These are phyloP conservation scores for Pemphredon lugubris DNA, from an alignment of 2,888 invertebrate genomes.

Conservation along the genomic window DNA sequence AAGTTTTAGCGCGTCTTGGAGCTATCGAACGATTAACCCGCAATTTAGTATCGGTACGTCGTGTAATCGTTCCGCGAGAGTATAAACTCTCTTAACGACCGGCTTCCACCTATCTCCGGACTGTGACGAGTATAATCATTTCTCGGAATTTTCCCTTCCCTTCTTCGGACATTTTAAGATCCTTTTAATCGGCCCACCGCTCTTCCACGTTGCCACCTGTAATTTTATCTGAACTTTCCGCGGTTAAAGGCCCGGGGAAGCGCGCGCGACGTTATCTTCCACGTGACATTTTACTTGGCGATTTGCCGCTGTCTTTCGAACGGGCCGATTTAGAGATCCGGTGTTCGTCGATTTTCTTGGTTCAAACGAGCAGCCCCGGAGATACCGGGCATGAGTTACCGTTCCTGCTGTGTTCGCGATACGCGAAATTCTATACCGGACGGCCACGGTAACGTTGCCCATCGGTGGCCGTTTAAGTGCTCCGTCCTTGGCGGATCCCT, in stretches of 20 bases:
- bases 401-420: too few relatives aligned
- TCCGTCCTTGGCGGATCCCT: too few relatives aligned
- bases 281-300: conserved; percentile 36
- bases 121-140: conserved; percentile 51
- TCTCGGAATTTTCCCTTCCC: conserved; percentile 31
- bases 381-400: too few relatives aligned
- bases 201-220: conserved; percentile 25
- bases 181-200: conserved; percentile 44
- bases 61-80: conserved; percentile 46
- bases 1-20: conserved; percentile 4
- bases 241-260: conserved; percentile 8
- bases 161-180: too few relatives aligned
- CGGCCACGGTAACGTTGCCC: too few relatives aligned
- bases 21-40: conserved; percentile 35
- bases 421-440: too few relatives aligned
- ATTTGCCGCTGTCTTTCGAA: not conserved
- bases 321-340: too few relatives aligned
- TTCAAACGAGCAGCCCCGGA: too few relatives aligned
- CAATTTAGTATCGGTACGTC: conserved; percentile 44
- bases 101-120: conserved; percentile 50
- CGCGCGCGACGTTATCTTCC: conserved; percentile 18
- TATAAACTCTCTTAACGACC: conserved; percentile 54
- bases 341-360: too few relatives aligned
- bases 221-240: conserved; percentile 54
- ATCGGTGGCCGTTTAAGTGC: too few relatives aligned